phyloP scores from a whole-genome alignment of 2,888 invertebrate genomes.

The Bombylius discolor region DNA sequence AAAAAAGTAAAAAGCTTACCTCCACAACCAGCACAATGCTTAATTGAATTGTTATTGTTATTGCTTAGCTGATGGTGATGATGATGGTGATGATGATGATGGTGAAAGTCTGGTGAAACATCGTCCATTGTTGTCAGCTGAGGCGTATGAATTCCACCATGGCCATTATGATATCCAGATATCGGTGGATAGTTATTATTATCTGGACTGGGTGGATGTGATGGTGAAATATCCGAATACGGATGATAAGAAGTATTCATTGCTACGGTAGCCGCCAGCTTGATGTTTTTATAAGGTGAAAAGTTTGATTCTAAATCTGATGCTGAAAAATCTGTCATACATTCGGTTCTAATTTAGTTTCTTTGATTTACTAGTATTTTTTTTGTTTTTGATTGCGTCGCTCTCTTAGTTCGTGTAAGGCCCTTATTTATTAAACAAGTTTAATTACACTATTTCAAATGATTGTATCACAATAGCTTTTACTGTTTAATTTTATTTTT shows the following conservation, averaged over 20 bases:
- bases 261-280: conserved; percentile 76
- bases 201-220: conserved; percentile 63
- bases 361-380: not conserved
- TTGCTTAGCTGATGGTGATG: conserved; percentile 27
- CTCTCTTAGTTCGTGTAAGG: no score
- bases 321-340: conserved; percentile 15
- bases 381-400: no score
- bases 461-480: no score
- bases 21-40: conserved; percentile 83
- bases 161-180: conserved; percentile 38
- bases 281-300: conserved; percentile 41
- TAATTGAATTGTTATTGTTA: conserved; percentile 40
- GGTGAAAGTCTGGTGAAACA: conserved; percentile 27
- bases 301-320: conserved; percentile 17
- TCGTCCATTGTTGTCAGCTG: conserved; percentile 32
- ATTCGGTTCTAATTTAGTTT: conserved; percentile 3
- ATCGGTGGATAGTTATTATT: conserved; percentile 50
- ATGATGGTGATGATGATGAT: conserved; percentile 16
- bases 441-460: no score
- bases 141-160: conserved; percentile 27
- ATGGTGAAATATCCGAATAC: conserved; percentile 67
- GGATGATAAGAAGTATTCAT: conserved; percentile 88
- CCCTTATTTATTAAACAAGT: no score
- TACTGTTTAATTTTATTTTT: no score
- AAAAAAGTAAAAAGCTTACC: conserved; percentile 35